phyloP scores from a whole-genome alignment of 2,113 vertebrate species.

The Ptilonorhynchus violaceus region DNA sequence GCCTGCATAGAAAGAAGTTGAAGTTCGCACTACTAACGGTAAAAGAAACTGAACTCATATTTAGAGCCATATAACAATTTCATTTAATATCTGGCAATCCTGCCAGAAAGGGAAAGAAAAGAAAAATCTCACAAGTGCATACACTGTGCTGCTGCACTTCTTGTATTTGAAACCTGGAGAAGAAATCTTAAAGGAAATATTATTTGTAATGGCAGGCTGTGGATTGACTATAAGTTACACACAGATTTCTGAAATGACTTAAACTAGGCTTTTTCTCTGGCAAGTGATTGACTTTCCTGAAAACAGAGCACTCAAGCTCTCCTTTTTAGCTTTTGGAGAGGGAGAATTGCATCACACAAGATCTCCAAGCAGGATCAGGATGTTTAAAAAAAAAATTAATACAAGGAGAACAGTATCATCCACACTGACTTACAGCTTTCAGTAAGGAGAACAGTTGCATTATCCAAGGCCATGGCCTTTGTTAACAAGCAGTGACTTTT shows the following conservation, averaged over 20 bases:
- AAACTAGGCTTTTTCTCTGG: neutral
- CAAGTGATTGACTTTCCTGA: neutral
- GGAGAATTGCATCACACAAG: neutral
- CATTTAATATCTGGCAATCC: neutral
- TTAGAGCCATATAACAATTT: neutral
- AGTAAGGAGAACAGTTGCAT: neutral
- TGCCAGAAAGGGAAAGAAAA: neutral
- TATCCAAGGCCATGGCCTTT: neutral
- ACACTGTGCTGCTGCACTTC: neutral
- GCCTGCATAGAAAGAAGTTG: neutral
- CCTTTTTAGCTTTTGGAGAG: neutral
- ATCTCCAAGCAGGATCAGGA: neutral
- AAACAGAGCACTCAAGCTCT: neutral
- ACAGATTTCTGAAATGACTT: neutral
- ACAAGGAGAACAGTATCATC: neutral
- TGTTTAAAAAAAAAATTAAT: neutral
- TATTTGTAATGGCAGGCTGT: neutral
- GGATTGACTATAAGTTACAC: neutral
- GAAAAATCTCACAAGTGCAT: neutral
- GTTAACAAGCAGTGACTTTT: conserved; percentile 8
- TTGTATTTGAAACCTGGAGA: neutral
- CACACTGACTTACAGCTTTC: neutral
- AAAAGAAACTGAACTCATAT: neutral
- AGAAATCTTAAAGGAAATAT: neutral
- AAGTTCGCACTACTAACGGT: neutral